phyloP scores from a whole-genome alignment of 2,113 vertebrate species.

The Romanogobio albipinnatus region DNA sequence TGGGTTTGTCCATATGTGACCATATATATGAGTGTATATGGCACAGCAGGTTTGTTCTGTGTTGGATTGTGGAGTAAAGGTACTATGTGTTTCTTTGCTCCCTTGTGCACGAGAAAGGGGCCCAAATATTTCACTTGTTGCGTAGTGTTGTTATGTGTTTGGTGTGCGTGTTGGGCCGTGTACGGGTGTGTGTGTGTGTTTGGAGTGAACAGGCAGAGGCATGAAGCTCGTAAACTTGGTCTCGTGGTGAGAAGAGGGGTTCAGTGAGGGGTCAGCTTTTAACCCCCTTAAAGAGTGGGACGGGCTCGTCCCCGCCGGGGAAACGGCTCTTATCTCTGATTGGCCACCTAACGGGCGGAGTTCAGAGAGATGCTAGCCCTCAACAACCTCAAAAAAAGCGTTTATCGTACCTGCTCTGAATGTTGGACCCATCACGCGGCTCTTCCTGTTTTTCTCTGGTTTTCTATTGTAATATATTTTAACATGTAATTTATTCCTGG shows the following conservation, averaged over 20 bases:
- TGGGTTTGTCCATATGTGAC: no score
- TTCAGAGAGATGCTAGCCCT: conserved; percentile 26
- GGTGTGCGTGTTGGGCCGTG: conserved; percentile 64
- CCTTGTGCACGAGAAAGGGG: conserved; percentile 22
- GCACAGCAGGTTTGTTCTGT: not conserved
- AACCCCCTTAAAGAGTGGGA: conserved; percentile 60
- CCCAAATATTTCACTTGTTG: conserved; percentile 43
- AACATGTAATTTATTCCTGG: not conserved
- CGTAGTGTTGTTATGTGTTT: conserved; percentile 67
- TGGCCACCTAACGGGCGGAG: conserved; percentile 57
- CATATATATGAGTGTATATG: not conserved
- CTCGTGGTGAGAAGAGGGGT: conserved; percentile 59
- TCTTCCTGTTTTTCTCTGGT: not conserved
- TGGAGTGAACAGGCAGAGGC: conserved; percentile 63
- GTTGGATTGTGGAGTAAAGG: not conserved
- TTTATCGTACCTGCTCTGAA: conserved; percentile 15
- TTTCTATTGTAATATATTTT: not conserved
- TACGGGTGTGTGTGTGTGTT: conserved; percentile 34
- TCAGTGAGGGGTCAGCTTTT: conserved; percentile 64
- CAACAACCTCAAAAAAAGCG: not conserved
- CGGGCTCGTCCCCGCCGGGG: conserved; percentile 47
- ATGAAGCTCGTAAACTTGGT: conserved; percentile 59
- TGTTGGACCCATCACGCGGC: not conserved
- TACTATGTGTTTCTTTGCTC: conserved; percentile 33
- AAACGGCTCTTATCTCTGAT: conserved; percentile 57